Base-by-base conservation (phyloP, 2,888 invertebrate genomes). In the Trypoxylon attenuatum region DNA sequence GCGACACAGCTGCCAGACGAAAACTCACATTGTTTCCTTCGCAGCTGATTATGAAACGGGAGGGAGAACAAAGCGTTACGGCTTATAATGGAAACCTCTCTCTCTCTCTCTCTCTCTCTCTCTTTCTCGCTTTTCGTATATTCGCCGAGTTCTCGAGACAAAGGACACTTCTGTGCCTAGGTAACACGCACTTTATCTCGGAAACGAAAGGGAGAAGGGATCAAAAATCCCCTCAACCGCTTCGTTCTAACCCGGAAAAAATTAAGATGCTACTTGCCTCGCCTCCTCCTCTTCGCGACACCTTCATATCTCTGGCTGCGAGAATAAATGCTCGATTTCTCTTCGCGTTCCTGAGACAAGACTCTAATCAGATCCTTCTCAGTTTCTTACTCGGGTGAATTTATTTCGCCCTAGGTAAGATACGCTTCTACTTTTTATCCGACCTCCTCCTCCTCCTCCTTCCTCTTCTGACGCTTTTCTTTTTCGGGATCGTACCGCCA, bases 351-450 rank as follows among this genome's bases (percentile, higher is more conserved):
- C 5, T 15, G 45, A 52, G 56, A 62, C 65, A 61, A 59, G 53
- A 54, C 47, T 43, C 65, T 72, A 72, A 72, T 72, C 72, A 69
- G 61, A 69, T 57, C 38, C 45, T 21, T 49, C 19, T 13, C 27
- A 16, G 29, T 33, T 43, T 33, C 16, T 15, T 13, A 18, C 19
- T 2, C 13, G 2, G 27, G 21, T 38, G 62, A 68, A 63, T 52
- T 42, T 60, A 46, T 55, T 62, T 61, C 25, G 16, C 45, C 27
- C 15, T 5, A 15, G 27, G 33, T 38, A 21, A 60, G 5, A 46
- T 47, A 27, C 15, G 38, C 2, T 10, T 16, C 6, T 16, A 8
- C 5, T 15, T n/a, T 2, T 8, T 41, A 41, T 41, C 2, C 19
- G 6, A 18, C 19, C 10, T 16, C 10, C 10, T 41, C n/a, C 41